Conservation (phyloP, 2,113 vertebrate species). For the Mirounga angustirostris region DNA sequence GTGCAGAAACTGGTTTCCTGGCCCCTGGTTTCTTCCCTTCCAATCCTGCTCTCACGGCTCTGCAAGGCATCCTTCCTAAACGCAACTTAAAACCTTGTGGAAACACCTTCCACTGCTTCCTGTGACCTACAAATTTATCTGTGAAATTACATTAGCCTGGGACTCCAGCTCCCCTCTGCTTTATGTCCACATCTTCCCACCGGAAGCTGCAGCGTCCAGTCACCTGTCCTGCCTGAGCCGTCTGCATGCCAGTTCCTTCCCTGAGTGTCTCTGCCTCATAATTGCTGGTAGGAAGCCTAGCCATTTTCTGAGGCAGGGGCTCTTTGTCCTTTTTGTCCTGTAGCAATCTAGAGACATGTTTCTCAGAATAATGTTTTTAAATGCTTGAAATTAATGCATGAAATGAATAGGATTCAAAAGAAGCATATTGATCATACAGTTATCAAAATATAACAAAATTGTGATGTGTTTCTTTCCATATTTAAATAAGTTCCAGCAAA, state of each 20-base stretch:
- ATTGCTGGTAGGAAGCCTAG: not conserved
- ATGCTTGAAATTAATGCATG: not conserved
- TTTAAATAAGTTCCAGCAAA: not conserved
- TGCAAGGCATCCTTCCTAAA: not conserved
- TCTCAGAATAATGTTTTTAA: constrained; percentile 35
- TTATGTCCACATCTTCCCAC: not conserved
- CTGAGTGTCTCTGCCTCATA: not conserved
- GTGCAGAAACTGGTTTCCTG: not conserved
- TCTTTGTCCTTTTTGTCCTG: not conserved
- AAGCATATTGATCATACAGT: not conserved
- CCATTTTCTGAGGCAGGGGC: no score
- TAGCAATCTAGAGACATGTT: not conserved
- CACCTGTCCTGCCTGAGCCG: not conserved
- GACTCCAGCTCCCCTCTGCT: not conserved
- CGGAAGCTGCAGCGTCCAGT: not conserved
- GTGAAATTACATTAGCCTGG: not conserved
- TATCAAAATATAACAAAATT: constrained; percentile 24
- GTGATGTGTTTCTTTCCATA: not conserved
- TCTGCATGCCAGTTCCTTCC: not conserved
- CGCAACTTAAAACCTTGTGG: not conserved
- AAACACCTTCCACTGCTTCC: not conserved
- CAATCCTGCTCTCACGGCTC: not conserved
- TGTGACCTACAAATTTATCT: not conserved
- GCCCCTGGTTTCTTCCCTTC: not conserved
- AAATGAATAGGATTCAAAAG: constrained; percentile 38